Percentiles rank a stretch among this genome's conserved stretches.
Evolutionary conservation across 2,113 vertebrate species (phyloP).

Genomic region (Camelus bactrianus): DNA sequence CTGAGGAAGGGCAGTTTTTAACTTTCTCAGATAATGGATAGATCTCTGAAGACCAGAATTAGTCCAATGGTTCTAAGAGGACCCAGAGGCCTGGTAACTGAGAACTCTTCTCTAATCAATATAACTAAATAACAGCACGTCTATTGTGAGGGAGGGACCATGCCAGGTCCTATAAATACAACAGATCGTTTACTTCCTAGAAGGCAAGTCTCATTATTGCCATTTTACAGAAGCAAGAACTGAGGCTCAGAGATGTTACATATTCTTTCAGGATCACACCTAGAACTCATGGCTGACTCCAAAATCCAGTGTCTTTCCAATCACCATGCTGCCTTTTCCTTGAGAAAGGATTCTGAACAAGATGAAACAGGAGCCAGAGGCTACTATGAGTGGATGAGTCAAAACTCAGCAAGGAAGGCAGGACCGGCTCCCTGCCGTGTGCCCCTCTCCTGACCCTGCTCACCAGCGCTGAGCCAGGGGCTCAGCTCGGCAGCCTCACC

Average conservation of each 20-base stretch:
- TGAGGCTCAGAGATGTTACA: neutral
- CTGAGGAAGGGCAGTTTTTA: neutral
- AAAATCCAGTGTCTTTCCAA: neutral
- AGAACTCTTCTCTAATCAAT: constrained; percentile 65
- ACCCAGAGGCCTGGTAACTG: constrained; percentile 40
- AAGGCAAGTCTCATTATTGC: neutral
- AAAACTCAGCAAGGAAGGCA: neutral
- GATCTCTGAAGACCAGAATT: constrained; percentile 34
- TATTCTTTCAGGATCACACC: neutral
- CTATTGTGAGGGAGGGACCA: constrained; percentile 23
- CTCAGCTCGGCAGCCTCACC: neutral
- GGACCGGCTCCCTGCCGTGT: neutral
- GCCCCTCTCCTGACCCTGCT: neutral
- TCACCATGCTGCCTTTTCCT: neutral
- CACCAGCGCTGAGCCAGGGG: neutral
- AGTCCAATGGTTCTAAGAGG: constrained; percentile 3
- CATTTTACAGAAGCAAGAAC: constrained; percentile 37
- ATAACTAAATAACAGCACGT: constrained; percentile 47
- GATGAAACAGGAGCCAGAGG: neutral
- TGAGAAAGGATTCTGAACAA: neutral
- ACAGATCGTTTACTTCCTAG: constrained; percentile 27
- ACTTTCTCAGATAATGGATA: constrained; percentile 22
- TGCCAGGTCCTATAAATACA: constrained; percentile 41
- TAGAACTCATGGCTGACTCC: neutral
- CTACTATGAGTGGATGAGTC: neutral